These are phyloP conservation scores for Actinia tenebrosa DNA, from an alignment of 64 coral and sea anemone genomes.

Conservation along the genomic window DNA sequence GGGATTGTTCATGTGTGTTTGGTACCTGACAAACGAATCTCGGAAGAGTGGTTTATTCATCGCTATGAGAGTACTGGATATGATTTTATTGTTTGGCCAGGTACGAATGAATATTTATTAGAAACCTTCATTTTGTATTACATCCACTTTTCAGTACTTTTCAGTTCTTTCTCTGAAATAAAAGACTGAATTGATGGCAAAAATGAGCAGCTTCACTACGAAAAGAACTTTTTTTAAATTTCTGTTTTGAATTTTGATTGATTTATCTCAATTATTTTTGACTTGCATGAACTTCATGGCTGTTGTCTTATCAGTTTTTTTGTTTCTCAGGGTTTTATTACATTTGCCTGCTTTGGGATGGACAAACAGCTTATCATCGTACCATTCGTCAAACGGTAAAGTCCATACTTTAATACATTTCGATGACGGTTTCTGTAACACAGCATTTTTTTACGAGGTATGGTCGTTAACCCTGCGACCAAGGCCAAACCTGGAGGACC, in stretches of 20 bases:
- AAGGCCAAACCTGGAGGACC: no score
- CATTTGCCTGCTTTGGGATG: conserved; percentile 87
- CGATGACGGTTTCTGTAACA: no score
- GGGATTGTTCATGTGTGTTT: conserved; percentile 40
- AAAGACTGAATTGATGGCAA: background rate
- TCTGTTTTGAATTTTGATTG: no score
- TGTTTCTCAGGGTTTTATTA: conserved; percentile 54
- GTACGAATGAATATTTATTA: background rate
- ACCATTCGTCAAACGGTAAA: conserved; percentile 75
- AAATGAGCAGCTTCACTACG: background rate
- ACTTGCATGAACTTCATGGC: background rate
- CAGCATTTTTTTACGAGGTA: no score
- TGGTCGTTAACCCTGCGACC: no score
- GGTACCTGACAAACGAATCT: conserved; percentile 35
- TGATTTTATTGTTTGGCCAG: conserved; percentile 47
- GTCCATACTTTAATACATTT: no score
- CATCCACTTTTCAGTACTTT: no score
- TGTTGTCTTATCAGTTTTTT: background rate
- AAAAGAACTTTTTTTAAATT: no score
- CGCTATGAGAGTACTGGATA: conserved; percentile 34
- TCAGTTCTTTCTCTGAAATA: no score
- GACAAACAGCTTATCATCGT: conserved; percentile 80
- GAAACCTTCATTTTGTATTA: no score
- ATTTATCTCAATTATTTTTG: no score
- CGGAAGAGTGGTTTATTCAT: conserved; percentile 40